Evolutionary conservation across 2,113 vertebrate species (phyloP).

Genomic region (Capreolus pygargus): DNA sequence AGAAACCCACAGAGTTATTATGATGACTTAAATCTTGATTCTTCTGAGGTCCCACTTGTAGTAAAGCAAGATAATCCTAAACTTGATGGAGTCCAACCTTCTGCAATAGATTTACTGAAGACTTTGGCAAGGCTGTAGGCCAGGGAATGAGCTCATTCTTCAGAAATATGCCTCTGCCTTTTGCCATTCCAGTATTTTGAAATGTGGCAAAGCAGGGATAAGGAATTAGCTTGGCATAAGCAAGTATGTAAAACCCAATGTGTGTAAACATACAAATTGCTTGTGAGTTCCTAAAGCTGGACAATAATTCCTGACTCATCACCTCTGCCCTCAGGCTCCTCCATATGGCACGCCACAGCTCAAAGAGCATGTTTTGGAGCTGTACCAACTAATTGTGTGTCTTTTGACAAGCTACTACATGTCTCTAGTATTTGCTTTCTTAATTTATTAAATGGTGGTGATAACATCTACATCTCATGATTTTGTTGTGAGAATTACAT

Average conservation of each 20-base stretch:
- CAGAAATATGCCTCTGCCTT: slow-evolving; percentile 13
- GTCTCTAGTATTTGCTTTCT: slow-evolving; percentile 17
- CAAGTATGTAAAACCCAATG: slow-evolving; percentile 34
- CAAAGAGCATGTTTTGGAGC: not conserved
- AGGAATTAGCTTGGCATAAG: slow-evolving; percentile 45
- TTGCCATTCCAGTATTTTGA: not conserved
- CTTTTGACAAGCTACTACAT: not conserved
- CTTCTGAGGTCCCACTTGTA: not conserved
- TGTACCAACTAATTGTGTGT: not conserved
- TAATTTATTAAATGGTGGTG: not conserved
- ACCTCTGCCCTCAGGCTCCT: not conserved
- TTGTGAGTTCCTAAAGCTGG: not conserved
- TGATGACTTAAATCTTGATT: slow-evolving; percentile 2
- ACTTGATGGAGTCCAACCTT: slow-evolving; percentile 31
- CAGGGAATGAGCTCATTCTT: slow-evolving; percentile 49
- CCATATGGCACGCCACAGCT: not conserved
- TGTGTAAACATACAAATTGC: slow-evolving; percentile 46
- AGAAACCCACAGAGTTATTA: slow-evolving; percentile 3
- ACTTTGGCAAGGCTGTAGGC: not conserved
- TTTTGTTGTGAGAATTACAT: not conserved
- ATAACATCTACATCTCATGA: not conserved
- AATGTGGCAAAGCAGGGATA: slow-evolving; percentile 12
- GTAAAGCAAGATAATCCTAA: slow-evolving; percentile 22
- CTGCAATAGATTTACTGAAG: not conserved
- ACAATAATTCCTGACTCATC: not conserved